phyloP scores from a whole-genome alignment of 2,113 vertebrate genomes.

The Myiozetetes cayanensis region DNA sequence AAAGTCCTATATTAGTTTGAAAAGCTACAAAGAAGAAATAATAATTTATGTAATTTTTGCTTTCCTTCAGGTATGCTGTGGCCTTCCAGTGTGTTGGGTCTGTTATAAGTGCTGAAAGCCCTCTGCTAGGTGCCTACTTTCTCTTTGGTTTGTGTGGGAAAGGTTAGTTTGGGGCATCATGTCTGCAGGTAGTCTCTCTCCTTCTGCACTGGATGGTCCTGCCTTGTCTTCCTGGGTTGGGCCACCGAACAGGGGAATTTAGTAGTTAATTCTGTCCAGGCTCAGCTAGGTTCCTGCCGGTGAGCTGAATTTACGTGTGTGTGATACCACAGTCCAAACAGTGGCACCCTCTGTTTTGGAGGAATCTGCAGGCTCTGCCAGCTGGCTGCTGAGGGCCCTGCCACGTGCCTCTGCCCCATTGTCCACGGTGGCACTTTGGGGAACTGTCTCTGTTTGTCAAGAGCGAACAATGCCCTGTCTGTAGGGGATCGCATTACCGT shows the following conservation, averaged over 20 bases:
- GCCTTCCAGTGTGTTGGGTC: not conserved
- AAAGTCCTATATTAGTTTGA: not conserved
- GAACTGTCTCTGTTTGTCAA: constrained; percentile 53
- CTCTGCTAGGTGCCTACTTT: not conserved
- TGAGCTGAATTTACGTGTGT: not conserved
- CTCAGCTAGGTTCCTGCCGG: not conserved
- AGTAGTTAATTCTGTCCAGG: not conserved
- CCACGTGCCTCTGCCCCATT: constrained; percentile 41
- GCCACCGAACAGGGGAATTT: fast-evolving
- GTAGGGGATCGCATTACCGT: constrained; percentile 68
- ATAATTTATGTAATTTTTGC: not conserved
- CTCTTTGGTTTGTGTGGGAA: not conserved
- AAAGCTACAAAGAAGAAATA: not conserved
- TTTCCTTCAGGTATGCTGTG: not conserved
- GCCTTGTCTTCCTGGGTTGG: not conserved
- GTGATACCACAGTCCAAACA: not conserved
- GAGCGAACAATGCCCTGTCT: constrained; percentile 69
- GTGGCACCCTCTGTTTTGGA: constrained; percentile 52
- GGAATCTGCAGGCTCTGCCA: not conserved
- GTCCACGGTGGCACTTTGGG: constrained; percentile 36
- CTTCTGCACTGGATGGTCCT: not conserved
- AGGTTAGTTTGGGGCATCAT: not conserved
- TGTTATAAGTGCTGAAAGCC: not conserved
- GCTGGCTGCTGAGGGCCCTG: constrained; percentile 39
- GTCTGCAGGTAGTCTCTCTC: not conserved